phyloP scores from a whole-genome alignment of 1,140 invertebrate species.

The Pachyrhynchus sulphureomaculatus region DNA sequence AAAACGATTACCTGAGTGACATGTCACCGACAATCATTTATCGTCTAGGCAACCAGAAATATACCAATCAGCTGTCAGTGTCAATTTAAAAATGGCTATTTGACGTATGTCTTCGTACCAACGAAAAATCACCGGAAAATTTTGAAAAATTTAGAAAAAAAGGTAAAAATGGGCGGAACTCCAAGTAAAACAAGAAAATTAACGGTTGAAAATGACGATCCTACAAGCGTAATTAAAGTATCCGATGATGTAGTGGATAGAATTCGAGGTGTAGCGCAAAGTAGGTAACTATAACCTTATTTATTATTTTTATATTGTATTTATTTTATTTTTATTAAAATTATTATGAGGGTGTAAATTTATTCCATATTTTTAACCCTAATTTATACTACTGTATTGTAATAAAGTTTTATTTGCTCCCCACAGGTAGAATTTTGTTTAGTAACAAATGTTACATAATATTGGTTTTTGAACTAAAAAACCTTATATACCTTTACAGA shows the following conservation, averaged over 20 bases:
- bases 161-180: slow-evolving; percentile 44
- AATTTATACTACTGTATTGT: too few relatives aligned
- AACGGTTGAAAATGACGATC: slow-evolving; percentile 51
- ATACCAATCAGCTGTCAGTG: too few relatives aligned
- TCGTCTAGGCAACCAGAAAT: too few relatives aligned
- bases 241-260: slow-evolving; percentile 50
- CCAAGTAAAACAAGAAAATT: slow-evolving; percentile 49
- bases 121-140: slow-evolving; percentile 9
- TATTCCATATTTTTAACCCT: too few relatives aligned
- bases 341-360: too few relatives aligned
- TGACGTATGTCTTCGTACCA: not conserved
- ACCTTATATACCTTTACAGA: too few relatives aligned
- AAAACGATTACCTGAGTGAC: too few relatives aligned
- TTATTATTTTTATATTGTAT: slow-evolving; percentile 19
- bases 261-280: slow-evolving; percentile 43
- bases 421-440: too few relatives aligned
- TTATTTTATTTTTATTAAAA: too few relatives aligned
- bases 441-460: slow-evolving; percentile 1
- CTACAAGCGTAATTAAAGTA: slow-evolving; percentile 50
- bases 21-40: too few relatives aligned
- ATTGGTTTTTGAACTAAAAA: not conserved
- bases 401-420: too few relatives aligned
- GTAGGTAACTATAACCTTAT: slow-evolving; percentile 40
- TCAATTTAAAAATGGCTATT: not conserved
- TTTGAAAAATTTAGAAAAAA: not conserved